A percentile compares a stretch with the other conserved stretches of the same genome.
Conservation (phyloP, 2,797 vertebrate species). For the Lerista edwardsae region DNA sequence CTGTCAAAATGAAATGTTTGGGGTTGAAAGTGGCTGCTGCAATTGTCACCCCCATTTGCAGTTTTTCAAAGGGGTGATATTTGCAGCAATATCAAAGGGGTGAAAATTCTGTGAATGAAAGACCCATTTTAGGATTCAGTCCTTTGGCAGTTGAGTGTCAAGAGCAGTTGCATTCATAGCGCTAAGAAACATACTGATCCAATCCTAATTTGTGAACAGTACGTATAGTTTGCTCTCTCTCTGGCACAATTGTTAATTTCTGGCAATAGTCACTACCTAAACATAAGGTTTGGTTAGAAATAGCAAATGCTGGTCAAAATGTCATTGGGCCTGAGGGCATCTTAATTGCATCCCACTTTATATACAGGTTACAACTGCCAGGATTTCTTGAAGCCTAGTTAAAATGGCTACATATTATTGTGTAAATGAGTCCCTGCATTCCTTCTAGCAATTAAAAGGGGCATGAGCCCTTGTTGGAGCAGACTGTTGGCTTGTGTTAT, state of each 20-base stretch:
- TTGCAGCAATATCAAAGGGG: no score
- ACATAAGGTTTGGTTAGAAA: not conserved
- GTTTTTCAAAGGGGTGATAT: no score
- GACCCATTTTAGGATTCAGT: no score
- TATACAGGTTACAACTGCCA: not conserved
- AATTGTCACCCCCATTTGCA: no score
- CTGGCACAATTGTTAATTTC: not conserved
- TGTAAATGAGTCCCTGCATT: not conserved
- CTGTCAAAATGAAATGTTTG: not conserved
- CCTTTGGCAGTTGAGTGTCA: not conserved
- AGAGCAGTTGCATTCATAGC: not conserved
- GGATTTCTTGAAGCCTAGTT: not conserved
- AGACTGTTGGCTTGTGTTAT: slow-evolving; percentile 19
- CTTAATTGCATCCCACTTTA: not conserved
- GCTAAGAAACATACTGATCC: not conserved
- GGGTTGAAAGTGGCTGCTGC: no score
- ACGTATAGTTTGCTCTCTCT: not conserved
- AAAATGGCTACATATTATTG: not conserved
- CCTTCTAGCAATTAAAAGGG: no score
- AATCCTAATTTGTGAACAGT: not conserved
- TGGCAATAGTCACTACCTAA: not conserved
- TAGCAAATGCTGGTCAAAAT: not conserved
- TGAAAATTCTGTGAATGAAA: no score
- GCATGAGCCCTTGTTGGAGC: not conserved
- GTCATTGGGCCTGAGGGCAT: not conserved